Evolutionary conservation across 2,797 vertebrate species (phyloP), one percentile per base, ranked within the genome.

Genomic region (Scarus forsteni): DNA sequence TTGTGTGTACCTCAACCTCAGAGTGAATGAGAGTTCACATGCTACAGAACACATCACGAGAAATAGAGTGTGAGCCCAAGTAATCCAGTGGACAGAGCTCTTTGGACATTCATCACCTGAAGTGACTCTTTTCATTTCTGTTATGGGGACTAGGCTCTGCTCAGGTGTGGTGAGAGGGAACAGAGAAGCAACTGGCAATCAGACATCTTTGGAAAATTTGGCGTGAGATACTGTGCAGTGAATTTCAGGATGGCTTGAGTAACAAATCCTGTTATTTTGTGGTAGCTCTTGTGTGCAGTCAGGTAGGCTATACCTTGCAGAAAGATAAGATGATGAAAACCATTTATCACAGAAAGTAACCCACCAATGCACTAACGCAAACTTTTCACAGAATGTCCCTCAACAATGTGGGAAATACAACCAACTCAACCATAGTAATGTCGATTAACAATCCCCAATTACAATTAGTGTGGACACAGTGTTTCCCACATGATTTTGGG

Each of bases 91-190:
- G 44, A 13, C 46, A 14, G 3, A 36, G 16, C 63, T 5, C 50
- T 66, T 15, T n/a, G 11, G 54, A 15, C 50, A 40, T 53, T 36
- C 15, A 54, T 63, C n/a, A 73, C 35, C 44, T 77, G 53, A 39
- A 55, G 61, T 54, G 8, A 54, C 4, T 1, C 18, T 46, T 6
- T 10, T 5, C 3, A 34, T 57, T 54, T 63, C 4, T 35, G 49
- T 34, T 14, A 11, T 3, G 3, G 36, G 65, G 19, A 27, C 11
- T 14, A 54, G 10, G 12, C 15, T 64, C 18, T n/a, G 15, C 15
- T 8, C n/a, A 10, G 52, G 18, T n/a, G n/a, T n/a, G n/a, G n/a
- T 8, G 3, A 45, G 35, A n/a, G 10, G 15, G 3, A 27, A 45
- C 12, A 18, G 16, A 43, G n/a, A 14, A 52, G 15, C 35, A 50